phyloP scores from a whole-genome alignment of 2,113 vertebrate genomes.

The Gallinago undulata region DNA sequence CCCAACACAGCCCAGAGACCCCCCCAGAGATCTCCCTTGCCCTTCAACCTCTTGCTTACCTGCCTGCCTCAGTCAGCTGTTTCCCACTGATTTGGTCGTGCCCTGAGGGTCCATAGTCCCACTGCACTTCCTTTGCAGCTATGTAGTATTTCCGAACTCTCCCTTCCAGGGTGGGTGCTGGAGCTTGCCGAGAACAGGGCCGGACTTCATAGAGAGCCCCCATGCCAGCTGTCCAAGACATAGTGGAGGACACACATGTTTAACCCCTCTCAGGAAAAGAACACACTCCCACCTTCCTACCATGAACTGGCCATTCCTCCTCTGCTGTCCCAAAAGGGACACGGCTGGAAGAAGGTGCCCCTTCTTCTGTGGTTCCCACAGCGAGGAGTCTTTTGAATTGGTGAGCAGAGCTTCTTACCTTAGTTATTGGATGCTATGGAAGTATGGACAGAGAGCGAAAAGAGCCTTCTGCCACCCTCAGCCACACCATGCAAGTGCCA shows the following conservation, averaged over 20 bases:
- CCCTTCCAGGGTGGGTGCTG: neutral
- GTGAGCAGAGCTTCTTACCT: neutral
- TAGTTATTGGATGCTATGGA: neutral
- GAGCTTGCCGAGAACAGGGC: conserved; percentile 51
- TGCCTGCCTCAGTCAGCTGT: conserved; percentile 61
- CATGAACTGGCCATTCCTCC: neutral
- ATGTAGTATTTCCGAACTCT: conserved; percentile 75
- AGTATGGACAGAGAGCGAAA: rapidly evolving
- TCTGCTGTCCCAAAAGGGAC: neutral
- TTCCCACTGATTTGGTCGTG: conserved; percentile 57
- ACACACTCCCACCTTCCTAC: neutral
- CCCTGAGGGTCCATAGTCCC: conserved; percentile 72
- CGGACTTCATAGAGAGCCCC: conserved; percentile 74
- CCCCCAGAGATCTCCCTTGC: neutral
- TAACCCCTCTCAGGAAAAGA: neutral
- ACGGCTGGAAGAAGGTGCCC: neutral
- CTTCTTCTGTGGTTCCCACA: neutral
- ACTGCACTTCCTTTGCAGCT: conserved; percentile 72
- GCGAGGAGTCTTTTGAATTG: neutral
- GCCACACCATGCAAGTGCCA: neutral
- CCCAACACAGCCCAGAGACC: neutral
- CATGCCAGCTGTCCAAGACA: conserved; percentile 74
- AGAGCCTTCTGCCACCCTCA: neutral
- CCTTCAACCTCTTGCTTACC: conserved; percentile 49
- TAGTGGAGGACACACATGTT: neutral